Evolutionary conservation across 2,113 vertebrate genomes (phyloP), one percentile per base, ranked within the genome.

Genomic region (Casuarius casuarius): DNA sequence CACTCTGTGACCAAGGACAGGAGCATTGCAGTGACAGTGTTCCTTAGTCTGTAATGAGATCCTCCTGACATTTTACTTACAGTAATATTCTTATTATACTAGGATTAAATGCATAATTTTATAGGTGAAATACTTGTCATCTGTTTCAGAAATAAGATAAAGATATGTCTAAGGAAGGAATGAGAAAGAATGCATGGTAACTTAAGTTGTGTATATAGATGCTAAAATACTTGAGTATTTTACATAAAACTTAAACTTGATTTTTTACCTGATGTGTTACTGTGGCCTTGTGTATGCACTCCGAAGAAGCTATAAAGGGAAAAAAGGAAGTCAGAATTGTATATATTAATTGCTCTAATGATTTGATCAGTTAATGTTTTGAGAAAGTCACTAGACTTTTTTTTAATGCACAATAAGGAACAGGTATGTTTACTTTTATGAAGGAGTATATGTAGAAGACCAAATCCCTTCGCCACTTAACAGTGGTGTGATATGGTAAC

Each of bases 161-260:
- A 79, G 14, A 10, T 56, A 51, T 12, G 21, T 28, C 17, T 56
- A 29, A 87, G 66, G 71, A 66, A 86, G 58, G 40, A 85, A 22
- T 65, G 54, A 83, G 80, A 77, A 83, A 33, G 67, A 75, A 59
- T 78, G 46, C 84, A 77, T 66, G 40, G 46, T 74, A 92, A 92
- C 94, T 42, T 73, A 94, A 84, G 26, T 67, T 89, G 21, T 83
- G 84, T 95, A 92, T 31, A 56, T 88, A 92, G 79, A 65, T 79
- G 65, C 38, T 95, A 89, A 92, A 93, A 70, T 91, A 95, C 87
- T 97, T 95, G 90, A 91, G 87, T 92, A 91, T 91, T 95, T 95
- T 86, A 83, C 78, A 44, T 88, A 61, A 61, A 81, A 84, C 63
- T 91, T 92, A 94, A 87, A 96, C 82, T 96, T 96, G 94, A 92